These are phyloP conservation scores for Echinometra lucunter DNA, from an alignment of 53 echinoderm and acorn worm genomes.

Conservation along the genomic window DNA sequence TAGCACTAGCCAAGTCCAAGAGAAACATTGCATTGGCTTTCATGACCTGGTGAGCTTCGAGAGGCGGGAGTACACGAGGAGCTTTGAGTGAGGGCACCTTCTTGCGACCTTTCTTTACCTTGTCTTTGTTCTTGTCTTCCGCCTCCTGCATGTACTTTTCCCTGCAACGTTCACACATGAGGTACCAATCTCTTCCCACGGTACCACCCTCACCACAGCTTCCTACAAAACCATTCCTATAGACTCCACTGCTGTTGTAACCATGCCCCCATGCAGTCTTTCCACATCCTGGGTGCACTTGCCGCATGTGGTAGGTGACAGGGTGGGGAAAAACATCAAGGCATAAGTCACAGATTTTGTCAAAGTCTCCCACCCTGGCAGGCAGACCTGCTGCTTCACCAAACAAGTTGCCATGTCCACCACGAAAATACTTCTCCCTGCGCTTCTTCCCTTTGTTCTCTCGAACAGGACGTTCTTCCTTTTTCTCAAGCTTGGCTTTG, in stretches of 20 bases:
- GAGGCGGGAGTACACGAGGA: conserved; percentile 85
- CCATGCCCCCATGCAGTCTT: conserved; percentile 91
- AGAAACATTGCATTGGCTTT: conserved; percentile 96
- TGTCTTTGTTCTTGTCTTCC: conserved; percentile 92
- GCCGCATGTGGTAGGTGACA: conserved; percentile 97
- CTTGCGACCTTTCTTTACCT: conserved; percentile 87
- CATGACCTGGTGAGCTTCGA: conserved; percentile 98
- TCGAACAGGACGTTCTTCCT: conserved; percentile 68
- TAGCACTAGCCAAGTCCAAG: conserved; percentile 92
- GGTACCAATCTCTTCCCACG: conserved; percentile 91
- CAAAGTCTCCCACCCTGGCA: conserved; percentile 83
- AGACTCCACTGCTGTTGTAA: conserved; percentile 97
- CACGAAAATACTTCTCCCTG: conserved; percentile 86
- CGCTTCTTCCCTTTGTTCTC: conserved; percentile 92
- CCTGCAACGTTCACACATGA: conserved; percentile 95
- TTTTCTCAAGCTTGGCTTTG: conserved; percentile 85
- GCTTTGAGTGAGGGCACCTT: conserved; percentile 87
- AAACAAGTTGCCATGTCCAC: conserved; percentile 95
- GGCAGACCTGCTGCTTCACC: conserved; percentile 95
- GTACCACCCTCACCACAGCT: conserved; percentile 91
- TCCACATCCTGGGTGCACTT: conserved; percentile 95
- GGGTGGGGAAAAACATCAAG: conserved; percentile 92
- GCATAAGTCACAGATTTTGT: conserved; percentile 91
- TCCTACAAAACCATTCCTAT: conserved; percentile 95
- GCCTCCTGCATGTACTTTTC: conserved; percentile 93